Evolutionary conservation across 2,113 vertebrate genomes (phyloP).

Genomic region (Petrocephalus microphthalmus): DNA sequence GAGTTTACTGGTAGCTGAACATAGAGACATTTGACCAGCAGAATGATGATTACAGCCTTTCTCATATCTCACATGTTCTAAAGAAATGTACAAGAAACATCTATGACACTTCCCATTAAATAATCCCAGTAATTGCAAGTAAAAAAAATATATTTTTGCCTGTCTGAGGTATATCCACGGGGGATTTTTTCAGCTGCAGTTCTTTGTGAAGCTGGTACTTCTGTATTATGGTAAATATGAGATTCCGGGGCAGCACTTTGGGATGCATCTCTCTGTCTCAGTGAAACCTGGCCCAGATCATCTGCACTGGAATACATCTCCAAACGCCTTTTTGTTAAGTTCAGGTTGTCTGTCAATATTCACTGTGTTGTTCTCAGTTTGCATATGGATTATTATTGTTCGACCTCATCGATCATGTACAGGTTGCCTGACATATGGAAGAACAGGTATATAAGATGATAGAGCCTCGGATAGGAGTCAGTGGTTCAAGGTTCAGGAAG

Average conservation of each 20-base stretch:
- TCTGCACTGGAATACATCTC: background rate
- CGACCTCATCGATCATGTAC: background rate
- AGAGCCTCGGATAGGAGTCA: background rate
- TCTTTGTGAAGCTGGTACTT: background rate
- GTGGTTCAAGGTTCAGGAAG: background rate
- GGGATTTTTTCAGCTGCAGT: background rate
- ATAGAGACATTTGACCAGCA: background rate
- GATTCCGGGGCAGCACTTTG: background rate
- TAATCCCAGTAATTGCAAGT: background rate
- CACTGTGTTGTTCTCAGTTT: background rate
- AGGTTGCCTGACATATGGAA: background rate
- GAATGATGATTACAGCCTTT: background rate
- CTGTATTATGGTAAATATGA: background rate
- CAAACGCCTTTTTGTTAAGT: background rate
- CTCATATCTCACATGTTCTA: background rate
- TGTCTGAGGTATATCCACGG: background rate
- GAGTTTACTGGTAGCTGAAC: background rate
- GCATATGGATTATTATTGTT: background rate
- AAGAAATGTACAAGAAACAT: background rate
- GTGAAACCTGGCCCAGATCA: background rate
- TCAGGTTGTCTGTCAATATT: background rate
- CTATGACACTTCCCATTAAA: background rate
- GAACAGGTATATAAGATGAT: background rate
- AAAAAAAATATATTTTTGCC: background rate
- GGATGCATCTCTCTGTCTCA: background rate